phyloP scores from a whole-genome alignment of 2,113 vertebrate species.

The Gambusia holbrooki region DNA sequence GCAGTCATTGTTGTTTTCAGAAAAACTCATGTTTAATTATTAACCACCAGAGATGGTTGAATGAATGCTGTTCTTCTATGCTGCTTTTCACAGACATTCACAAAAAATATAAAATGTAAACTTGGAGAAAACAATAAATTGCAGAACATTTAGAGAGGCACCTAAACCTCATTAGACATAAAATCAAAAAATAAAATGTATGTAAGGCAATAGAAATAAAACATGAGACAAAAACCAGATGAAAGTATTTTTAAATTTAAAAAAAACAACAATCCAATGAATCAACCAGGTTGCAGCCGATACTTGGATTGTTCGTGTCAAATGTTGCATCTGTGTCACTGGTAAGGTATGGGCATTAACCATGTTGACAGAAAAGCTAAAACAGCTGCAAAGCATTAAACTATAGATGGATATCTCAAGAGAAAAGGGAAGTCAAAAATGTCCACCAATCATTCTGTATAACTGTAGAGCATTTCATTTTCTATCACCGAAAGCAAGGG shows the following conservation, averaged over 20 bases:
- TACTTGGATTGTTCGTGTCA: too few species aligned
- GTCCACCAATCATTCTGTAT: too few species aligned
- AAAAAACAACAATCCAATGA: not conserved
- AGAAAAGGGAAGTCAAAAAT: too few species aligned
- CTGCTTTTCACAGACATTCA: not conserved
- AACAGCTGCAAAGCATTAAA: too few species aligned
- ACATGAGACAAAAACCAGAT: not conserved
- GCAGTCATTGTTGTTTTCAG: too few species aligned
- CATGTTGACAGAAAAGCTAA: too few species aligned
- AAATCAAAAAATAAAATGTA: not conserved
- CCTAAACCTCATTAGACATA: not conserved
- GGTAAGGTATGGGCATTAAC: too few species aligned
- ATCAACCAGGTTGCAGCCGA: not conserved
- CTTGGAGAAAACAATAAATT: not conserved
- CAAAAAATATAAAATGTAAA: not conserved
- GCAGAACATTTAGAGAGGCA: not conserved
- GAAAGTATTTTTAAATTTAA: not conserved
- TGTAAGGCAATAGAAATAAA: not conserved
- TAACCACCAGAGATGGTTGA: not conserved
- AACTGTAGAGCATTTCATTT: too few species aligned
- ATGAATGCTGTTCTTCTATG: not conserved
- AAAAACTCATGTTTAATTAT: too few species aligned
- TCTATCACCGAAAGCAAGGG: too few species aligned
- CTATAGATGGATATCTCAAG: too few species aligned
- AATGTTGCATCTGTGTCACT: too few species aligned